A percentile compares a stretch with the other conserved stretches of the same genome.
phyloP scores from a whole-genome alignment of 2,888 invertebrate species.

The Agrilus biguttatus region DNA sequence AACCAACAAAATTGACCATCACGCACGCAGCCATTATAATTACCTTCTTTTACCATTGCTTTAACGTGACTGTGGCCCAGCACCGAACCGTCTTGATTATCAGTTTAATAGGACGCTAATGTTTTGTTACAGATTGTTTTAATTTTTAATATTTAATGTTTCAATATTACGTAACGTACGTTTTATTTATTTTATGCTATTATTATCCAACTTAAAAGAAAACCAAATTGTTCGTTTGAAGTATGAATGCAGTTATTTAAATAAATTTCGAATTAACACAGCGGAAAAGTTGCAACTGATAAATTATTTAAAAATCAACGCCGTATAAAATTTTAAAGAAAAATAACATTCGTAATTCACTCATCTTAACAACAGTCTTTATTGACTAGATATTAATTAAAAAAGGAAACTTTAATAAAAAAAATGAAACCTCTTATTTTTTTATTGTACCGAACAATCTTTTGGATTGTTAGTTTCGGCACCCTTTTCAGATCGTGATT shows the following conservation, averaged over 20 bases:
- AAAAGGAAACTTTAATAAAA: no score
- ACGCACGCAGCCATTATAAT: conserved; percentile 20
- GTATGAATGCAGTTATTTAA: conserved; percentile 20
- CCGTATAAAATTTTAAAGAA: conserved; percentile 15
- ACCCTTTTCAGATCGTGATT: no score
- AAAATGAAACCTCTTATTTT: no score
- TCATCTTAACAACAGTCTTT: neutral
- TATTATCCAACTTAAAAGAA: no score
- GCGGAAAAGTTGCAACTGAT: conserved; percentile 8
- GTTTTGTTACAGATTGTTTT: conserved; percentile 5
- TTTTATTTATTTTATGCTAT: no score
- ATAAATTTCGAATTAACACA: neutral
- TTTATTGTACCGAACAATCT: no score
- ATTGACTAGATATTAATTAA: no score
- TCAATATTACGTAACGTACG: no score
- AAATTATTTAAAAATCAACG: conserved; percentile 19
- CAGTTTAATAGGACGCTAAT: conserved; percentile 6
- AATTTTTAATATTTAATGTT: no score
- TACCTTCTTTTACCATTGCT: conserved; percentile 31
- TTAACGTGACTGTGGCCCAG: conserved; percentile 26
- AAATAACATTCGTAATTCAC: neutral
- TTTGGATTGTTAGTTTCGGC: no score
- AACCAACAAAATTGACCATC: conserved; percentile 13
- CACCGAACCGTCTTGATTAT: conserved; percentile 6
- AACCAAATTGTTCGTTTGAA: conserved; percentile 4